Evolutionary conservation across 1,140 invertebrate species (phyloP), one percentile per base, ranked within the genome.

Genomic region (Microplitis mediator): DNA sequence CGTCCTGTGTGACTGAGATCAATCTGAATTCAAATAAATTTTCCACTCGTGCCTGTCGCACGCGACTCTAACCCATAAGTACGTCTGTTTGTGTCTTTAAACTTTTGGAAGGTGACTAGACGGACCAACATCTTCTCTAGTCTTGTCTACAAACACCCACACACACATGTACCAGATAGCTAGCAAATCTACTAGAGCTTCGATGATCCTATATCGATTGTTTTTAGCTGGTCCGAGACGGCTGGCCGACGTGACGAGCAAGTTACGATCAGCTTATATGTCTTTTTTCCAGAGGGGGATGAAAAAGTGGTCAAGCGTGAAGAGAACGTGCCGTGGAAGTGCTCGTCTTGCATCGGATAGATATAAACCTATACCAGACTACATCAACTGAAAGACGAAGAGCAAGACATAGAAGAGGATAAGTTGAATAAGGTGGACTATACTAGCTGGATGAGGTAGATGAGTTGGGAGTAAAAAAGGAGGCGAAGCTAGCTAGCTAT

Each of bases 311-410:
- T 36, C 34, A 36, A 71, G 51, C 50, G 58, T 54, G 14, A 65
- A 56, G 56, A 69, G 39, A 45, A 70, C 56, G 52, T 45, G 61
- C 4, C 32, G 62, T 45, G 39, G 39, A 60, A 74, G 67, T 77
- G 75, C 76, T 77, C 76, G 82, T 80, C 80, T 81, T 83, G 60
- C 60, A 16, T 61, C 60, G 60, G 31, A 45, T 45, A 45, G 39
- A 45, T 45, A 45, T 45, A 45, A 45, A 6, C 39, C 39, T 45
- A 11, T 45, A 45, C 6, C 39, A 45, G 39, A 45, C 39, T 45
- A 45, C 39, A 45, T 45, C 6, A 45, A 45, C 39, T 45, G 8
- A 45, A 45, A 45, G 39, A 45, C 39, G 11, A 11, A 45, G 39
- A 45, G 39, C 6, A 45, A 11, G 39, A 45, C 5, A 5, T 8